Evolutionary conservation across 2,113 vertebrate genomes (phyloP), one percentile per base, ranked within the genome.

Genomic region (Psittacula cyanocephala): DNA sequence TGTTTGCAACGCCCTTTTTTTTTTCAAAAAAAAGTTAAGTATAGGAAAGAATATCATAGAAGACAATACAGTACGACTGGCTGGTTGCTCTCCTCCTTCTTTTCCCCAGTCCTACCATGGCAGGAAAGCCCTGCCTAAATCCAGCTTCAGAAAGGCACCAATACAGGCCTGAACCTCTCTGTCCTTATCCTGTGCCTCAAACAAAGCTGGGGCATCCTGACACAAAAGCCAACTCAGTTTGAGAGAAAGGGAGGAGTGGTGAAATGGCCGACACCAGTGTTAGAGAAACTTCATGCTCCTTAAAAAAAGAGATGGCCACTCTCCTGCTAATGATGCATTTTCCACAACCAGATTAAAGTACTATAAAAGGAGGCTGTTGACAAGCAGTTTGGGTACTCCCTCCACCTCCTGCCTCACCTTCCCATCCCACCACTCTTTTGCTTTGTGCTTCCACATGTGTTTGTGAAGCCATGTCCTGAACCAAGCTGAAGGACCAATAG

Each of bases 401-500:
- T 50, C 27, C 41, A n/a, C 11, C 52, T 68, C 13, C 44, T 11
- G 55, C 44, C 68, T 29, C 79, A 16, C 37, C 41, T 49, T 62
- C 67, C 41, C n/a, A 44, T 44, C 49, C 47, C 31, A 6, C 17
- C 0, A 0, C 33, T 50, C 39, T 47, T 57, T 62, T 46, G 60
- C 77, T 59, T 55, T 15, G 27, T 37, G 27, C 39, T 44, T 55
- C 49, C 53, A 41, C 3, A 0, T 0, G 0, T 22, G 67, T 4
- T 43, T 25, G 5, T 9, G n/a, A 71, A 68, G 57, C 62, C 37
- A 14, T 0, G 1, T 35, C 44, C 78, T 47, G 23, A 65, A 22
- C 13, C 11, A 57, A 80, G 18, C 49, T 55, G 50, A 47, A 57
- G 28, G 22, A 33, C 39, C 2, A 0, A 8, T 1, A 24, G 39